Percentiles rank a stretch among this genome's conserved stretches.
Conservation (phyloP, 1,140 invertebrate genomes). For the Tribolium castaneum region DNA sequence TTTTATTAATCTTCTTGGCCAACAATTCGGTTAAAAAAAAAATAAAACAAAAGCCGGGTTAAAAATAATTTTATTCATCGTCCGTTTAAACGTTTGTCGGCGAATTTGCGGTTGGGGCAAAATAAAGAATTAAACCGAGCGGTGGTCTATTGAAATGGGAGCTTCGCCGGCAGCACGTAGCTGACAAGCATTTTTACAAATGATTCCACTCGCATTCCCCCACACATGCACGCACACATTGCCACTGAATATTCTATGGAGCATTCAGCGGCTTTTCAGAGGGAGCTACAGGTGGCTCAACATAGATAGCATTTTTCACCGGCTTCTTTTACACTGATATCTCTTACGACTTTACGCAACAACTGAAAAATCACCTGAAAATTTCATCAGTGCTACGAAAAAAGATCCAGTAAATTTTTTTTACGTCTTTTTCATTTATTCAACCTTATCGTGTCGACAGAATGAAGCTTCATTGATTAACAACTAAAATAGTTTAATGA, state of each 20-base stretch:
- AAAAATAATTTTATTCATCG: slow-evolving; percentile 40
- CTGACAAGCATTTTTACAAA: slow-evolving; percentile 59
- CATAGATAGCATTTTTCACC: slow-evolving; percentile 52
- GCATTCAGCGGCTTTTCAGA: slow-evolving; percentile 41
- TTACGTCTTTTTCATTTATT: no score
- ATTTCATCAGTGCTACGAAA: no score
- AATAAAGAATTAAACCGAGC: slow-evolving; percentile 41
- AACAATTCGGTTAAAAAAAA: slow-evolving; percentile 19
- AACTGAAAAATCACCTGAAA: background rate
- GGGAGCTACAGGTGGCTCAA: slow-evolving; percentile 50
- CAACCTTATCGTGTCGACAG: no score
- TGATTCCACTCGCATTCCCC: slow-evolving; percentile 52
- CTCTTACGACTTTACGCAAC: background rate
- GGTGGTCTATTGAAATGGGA: slow-evolving; percentile 38
- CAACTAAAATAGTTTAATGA: no score
- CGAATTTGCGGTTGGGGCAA: slow-evolving; percentile 31
- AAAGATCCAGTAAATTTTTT: no score
- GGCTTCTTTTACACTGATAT: slow-evolving; percentile 45
- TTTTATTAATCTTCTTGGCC: slow-evolving; percentile 32
- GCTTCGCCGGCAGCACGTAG: slow-evolving; percentile 22
- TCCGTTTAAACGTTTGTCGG: slow-evolving; percentile 35
- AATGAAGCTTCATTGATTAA: no score
- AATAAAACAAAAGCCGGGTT: background rate
- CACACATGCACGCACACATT: slow-evolving; percentile 34
- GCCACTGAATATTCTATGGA: slow-evolving; percentile 50